Base-by-base conservation (phyloP, 2,113 vertebrate species). In the Thryonomys swinderianus region DNA sequence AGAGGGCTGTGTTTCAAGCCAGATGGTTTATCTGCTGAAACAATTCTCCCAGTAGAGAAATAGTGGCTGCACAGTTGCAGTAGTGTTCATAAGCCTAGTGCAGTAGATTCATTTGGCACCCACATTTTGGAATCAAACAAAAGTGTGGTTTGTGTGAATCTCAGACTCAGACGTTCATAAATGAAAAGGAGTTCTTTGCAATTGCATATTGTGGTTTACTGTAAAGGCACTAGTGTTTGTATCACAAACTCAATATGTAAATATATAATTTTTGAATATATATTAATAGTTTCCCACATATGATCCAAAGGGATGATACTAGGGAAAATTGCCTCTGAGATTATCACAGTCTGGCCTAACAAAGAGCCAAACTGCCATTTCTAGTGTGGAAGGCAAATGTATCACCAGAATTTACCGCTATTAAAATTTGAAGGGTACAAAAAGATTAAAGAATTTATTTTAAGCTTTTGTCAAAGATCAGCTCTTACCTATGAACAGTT, bases 21-120 rank as follows among this genome's bases (percentile, higher is more conserved):
- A 98, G 98, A 98, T 98, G 98, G 98, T 98, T 98, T 98, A 98
- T 98, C 98, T 98, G 98, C 97, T 8, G 96, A 97, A 98, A 97
- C 97, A 97, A 97, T 97, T 97, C 97, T 98, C 97, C 98, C 98
- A 95, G 4, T 86, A 92, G 97, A 98, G 98, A 98, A 98, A 97
- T 98, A 96, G 98, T 96, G 97, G 98, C 98, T 98, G 97, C 98
- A 98, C 98, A 98, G 98, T 98, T 96, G 62, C 97, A 95, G 98
- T 97, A 98, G 98, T 98, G 98, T 98, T 98, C 97, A 1, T 97
- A 98, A 98, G 98, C 76, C 34, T 96, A 98, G 96, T 97, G 97
- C 98, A 97, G 78, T 97, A 90, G 97, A 97, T 97, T 96, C 96
- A 97, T 96, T 98, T 97, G 97, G 98, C 98, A 98, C 98, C 98